These are phyloP conservation scores for Iguana delicatissima DNA, from an alignment of 2,797 vertebrate genomes.

Conservation along the genomic window DNA sequence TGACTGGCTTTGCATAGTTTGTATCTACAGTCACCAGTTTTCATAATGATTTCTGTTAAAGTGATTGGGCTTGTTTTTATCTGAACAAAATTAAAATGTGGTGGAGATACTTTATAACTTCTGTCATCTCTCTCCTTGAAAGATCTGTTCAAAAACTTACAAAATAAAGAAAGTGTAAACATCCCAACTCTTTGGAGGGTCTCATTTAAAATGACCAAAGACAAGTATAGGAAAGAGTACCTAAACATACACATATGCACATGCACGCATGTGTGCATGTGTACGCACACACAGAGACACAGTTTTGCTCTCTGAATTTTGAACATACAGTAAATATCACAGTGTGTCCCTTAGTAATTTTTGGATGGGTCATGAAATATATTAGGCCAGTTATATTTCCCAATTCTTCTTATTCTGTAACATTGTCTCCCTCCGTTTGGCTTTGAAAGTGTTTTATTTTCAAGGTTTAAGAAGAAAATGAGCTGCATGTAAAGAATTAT, in stretches of 20 bases:
- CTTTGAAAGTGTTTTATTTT: slow-evolving; percentile 41
- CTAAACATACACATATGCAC: too few species aligned
- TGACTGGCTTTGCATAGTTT: neutral
- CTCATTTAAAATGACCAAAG: neutral
- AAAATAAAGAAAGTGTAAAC: neutral
- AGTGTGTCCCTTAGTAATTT: neutral
- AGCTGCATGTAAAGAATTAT: slow-evolving; percentile 22
- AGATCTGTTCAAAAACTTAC: neutral
- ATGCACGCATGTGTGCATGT: too few species aligned
- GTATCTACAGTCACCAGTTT: neutral
- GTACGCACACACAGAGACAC: too few species aligned
- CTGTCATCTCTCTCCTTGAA: slow-evolving; percentile 20
- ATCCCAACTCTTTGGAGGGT: neutral
- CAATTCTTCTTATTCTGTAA: slow-evolving; percentile 44
- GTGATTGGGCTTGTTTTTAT: neutral
- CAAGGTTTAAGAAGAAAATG: slow-evolving; percentile 47
- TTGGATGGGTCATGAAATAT: neutral
- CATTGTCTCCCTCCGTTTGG: slow-evolving; percentile 37
- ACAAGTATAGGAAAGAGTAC: too few species aligned
- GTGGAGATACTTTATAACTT: slow-evolving; percentile 7
- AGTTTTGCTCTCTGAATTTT: slow-evolving; percentile 32
- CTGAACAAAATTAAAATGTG: slow-evolving; percentile 19
- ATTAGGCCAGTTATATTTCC: neutral
- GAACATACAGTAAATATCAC: slow-evolving; percentile 9
- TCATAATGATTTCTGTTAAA: neutral